Evolutionary conservation across 2,113 vertebrate genomes (phyloP).

Genomic region (Nerophis ophidion): DNA sequence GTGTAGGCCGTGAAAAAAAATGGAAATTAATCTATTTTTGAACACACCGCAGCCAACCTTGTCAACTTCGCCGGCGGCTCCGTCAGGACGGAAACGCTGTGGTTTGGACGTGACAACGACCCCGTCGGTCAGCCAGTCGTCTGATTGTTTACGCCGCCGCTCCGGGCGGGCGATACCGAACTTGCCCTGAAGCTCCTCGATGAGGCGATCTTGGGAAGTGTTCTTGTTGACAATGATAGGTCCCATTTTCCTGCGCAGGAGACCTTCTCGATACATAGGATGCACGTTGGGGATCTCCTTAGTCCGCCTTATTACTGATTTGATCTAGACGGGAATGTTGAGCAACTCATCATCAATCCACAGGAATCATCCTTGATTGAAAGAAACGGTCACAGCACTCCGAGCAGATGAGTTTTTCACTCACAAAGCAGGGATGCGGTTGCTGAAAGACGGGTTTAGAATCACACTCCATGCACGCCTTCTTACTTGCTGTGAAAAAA

Average conservation of each 20-base stretch:
- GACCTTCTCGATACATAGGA: conserved; percentile 88
- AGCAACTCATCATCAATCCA: conserved; percentile 29
- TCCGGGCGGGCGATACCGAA: conserved; percentile 81
- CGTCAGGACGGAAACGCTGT: conserved; percentile 67
- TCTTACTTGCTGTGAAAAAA: conserved; percentile 21
- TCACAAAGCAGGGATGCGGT: conserved; percentile 17
- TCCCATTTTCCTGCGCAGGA: conserved; percentile 83
- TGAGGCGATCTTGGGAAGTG: conserved; percentile 83
- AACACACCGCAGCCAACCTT: conserved; percentile 61
- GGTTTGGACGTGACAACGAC: conserved; percentile 81
- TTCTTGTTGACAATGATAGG: conserved; percentile 86
- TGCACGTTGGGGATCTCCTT: conserved; percentile 88
- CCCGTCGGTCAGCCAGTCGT: conserved; percentile 88
- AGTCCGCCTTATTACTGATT: conserved; percentile 92
- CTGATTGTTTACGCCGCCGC: conserved; percentile 64
- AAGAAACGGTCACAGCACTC: conserved; percentile 9
- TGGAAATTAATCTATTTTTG: neutral
- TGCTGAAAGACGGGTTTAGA: conserved; percentile 25
- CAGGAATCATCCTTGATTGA: neutral
- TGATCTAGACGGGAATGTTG: conserved; percentile 75
- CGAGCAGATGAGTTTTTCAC: conserved; percentile 18
- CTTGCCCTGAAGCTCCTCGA: conserved; percentile 89
- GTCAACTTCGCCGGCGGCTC: conserved; percentile 79
- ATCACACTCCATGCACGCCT: conserved; percentile 27
- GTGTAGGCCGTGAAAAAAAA: neutral